Conservation (phyloP, 2,888 invertebrate genomes). For the Cryptosula pallasiana region DNA sequence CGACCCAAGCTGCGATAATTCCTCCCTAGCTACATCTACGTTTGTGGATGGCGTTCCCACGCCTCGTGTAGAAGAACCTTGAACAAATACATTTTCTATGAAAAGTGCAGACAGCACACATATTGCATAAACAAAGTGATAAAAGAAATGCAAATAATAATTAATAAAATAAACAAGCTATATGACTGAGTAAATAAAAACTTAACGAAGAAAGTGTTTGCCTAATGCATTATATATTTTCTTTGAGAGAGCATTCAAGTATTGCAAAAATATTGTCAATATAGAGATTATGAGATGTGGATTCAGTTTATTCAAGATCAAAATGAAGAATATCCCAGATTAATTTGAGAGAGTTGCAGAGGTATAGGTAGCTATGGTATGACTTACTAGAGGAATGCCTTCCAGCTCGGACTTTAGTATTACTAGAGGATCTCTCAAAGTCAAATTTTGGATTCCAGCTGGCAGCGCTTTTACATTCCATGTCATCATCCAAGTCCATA, state of each 20-base stretch:
- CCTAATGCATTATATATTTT: neutral
- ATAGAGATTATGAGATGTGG: no score
- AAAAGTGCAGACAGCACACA: neutral
- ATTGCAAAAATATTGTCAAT: no score
- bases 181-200: neutral
- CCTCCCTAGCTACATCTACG: neutral
- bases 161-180: neutral
- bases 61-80: neutral
- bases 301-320: no score
- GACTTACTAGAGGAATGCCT: no score
- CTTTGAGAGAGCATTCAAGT: no score
- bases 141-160: neutral
- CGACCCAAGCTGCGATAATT: neutral
- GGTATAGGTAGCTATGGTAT: no score
- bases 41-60: neutral
- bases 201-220: neutral
- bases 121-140: neutral
- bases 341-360: no score
- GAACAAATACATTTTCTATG: neutral
- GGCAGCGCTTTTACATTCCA: constrained; percentile 21
- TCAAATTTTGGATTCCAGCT: constrained; percentile 1
- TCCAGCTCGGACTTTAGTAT: neutral
- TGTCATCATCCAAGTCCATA: constrained; percentile 19
- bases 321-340: no score
- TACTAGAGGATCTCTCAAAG: neutral